Evolutionary conservation across 2,113 vertebrate species (phyloP).

Genomic region (Gymnarchus niloticus): DNA sequence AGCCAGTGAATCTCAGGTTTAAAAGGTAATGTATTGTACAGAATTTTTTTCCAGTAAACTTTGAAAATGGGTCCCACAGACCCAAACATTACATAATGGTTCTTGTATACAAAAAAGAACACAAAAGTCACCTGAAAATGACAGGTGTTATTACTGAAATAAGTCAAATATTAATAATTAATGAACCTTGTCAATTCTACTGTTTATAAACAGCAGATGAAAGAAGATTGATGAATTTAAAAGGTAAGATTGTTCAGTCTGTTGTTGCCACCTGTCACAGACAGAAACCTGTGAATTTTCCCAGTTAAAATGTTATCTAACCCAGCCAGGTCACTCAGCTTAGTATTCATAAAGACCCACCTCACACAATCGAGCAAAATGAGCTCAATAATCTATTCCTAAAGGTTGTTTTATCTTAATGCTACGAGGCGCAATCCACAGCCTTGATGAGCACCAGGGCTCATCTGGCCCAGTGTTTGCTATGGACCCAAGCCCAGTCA

Average conservation of each 20-base stretch:
- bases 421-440: not conserved
- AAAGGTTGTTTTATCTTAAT: constrained; percentile 1
- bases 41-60: too few relatives aligned
- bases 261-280: not conserved
- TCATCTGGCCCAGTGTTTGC: not conserved
- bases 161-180: not conserved
- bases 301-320: not conserved
- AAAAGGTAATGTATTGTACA: too few relatives aligned
- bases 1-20: too few relatives aligned
- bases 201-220: too few relatives aligned
- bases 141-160: not conserved
- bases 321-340: not conserved
- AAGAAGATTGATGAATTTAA: not conserved
- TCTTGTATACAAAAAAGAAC: not conserved
- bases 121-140: not conserved
- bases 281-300: not conserved
- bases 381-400: not conserved
- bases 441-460: not conserved
- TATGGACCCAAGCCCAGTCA: not conserved
- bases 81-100: too few relatives aligned
- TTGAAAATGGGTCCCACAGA: too few relatives aligned
- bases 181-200: too few relatives aligned
- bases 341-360: not conserved
- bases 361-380: not conserved
- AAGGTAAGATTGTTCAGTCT: not conserved